Base-by-base conservation (phyloP, 2,797 vertebrate genomes). In the Amblyopsis hoosieri region DNA sequence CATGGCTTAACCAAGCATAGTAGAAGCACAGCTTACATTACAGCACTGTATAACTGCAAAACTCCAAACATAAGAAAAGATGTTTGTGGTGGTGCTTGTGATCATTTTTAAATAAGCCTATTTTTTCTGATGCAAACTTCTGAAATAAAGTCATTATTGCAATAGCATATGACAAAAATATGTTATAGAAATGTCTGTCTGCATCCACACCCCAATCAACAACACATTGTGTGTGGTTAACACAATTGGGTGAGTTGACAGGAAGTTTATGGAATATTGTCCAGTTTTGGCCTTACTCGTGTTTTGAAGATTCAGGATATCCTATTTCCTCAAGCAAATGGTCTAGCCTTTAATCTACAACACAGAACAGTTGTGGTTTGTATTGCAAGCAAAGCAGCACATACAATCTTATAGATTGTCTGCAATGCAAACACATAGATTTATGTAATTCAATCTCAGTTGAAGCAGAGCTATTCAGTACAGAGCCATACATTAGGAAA, bases 361-460 rank as follows among this genome's bases (percentile, higher is more conserved):
- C 37, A 42, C 37, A 42, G 42, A 37, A 57, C 12, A 45, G 17
- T 31, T 51, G 15, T 14, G 17, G 50, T 37, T 57, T 29, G 10
- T 4, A 10, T 58, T 67, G 57, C 12, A 23, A 14, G 61, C 55
- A 7, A 23, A 48, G 56, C 49, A 37, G 50, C 29, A 14, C 8
- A 52, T 11, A 52, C 23, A 48, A 10, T 45, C 23, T 23, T 23
- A 23, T 2, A 19, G 2, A 8, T 11, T 0, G 4, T 45, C 52
- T 52, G 19, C 54, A 67, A 59, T 31, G 60, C 57, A 70, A 63
- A 60, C 48, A 31, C 49, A 73, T 65, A 37, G 14, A 12, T 7
- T 64, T 37, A 57, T 65, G 10, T 51, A 33, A 49, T 17, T 57
- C 31, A 37, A 2, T 15, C 17, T 49, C 3, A 12, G 15, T 47